A percentile compares a stretch with the other conserved stretches of the same genome.
Evolutionary conservation across 2,113 vertebrate genomes (phyloP).

Genomic region (Psephotus haematonotus): DNA sequence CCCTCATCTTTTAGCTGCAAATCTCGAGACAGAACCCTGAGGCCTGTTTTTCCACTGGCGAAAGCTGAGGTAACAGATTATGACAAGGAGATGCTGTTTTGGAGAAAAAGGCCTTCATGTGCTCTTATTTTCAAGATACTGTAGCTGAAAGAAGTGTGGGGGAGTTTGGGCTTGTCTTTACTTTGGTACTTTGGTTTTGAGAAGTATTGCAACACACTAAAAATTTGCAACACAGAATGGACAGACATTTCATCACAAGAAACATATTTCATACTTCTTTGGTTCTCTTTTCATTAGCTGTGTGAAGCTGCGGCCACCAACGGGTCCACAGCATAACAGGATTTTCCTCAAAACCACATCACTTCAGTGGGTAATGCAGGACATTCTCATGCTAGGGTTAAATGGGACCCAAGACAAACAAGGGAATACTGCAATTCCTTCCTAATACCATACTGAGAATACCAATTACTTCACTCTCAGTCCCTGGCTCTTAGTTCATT

Average conservation of each 20-base stretch:
- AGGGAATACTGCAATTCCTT: background rate
- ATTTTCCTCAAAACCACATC: background rate
- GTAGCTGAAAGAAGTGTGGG: background rate
- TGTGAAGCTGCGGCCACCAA: background rate
- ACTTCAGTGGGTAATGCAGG: background rate
- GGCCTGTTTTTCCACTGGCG: background rate
- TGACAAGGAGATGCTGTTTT: background rate
- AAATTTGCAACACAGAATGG: background rate
- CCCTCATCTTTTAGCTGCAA: background rate
- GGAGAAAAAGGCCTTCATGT: background rate
- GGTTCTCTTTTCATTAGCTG: background rate
- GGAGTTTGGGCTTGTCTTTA: background rate
- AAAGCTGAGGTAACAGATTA: background rate
- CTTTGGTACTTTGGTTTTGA: background rate
- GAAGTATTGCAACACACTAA: background rate
- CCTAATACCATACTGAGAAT: background rate
- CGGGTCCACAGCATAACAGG: background rate
- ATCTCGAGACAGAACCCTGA: background rate
- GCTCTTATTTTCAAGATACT: background rate
- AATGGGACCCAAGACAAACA: background rate
- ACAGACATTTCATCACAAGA: background rate
- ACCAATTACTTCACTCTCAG: background rate
- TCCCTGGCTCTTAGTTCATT: background rate
- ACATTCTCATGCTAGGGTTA: background rate
- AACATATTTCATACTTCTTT: background rate